Percentiles rank a stretch among this genome's conserved stretches.
Evolutionary conservation across 2,797 vertebrate genomes (phyloP).

Genomic region (Crypturellus tataupa): DNA sequence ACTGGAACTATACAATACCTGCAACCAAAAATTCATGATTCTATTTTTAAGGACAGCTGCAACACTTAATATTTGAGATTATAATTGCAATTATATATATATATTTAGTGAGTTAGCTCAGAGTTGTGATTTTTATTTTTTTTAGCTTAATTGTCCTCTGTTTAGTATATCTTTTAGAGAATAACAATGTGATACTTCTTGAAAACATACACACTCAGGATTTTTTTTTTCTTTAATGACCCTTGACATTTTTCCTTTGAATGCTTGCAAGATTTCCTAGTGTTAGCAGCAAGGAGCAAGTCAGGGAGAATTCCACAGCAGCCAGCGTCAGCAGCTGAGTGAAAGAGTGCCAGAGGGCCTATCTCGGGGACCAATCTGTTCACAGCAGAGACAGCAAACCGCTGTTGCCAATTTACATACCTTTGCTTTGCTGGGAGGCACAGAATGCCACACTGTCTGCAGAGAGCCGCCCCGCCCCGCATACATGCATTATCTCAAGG

Average conservation of each 20-base stretch:
- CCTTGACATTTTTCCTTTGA: conserved; percentile 5
- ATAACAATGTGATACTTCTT: not conserved
- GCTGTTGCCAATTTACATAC: conserved; percentile 16
- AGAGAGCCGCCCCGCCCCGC: not conserved
- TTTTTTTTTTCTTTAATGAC: not conserved
- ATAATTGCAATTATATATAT: not conserved
- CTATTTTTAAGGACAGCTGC: conserved; percentile 5
- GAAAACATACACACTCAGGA: not conserved
- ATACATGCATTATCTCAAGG: conserved; percentile 4
- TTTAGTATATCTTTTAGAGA: not conserved
- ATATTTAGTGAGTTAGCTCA: rapidly evolving
- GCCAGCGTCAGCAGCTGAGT: not conserved
- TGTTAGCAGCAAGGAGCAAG: conserved; percentile 16
- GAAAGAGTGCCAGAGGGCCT: not conserved
- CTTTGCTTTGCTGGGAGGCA: conserved; percentile 2
- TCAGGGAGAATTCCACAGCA: not conserved
- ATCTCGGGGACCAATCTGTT: conserved; percentile 10
- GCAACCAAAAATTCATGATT: not conserved
- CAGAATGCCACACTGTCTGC: not conserved
- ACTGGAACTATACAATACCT: not conserved
- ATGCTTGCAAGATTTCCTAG: conserved; percentile 25
- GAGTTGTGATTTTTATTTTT: not conserved
- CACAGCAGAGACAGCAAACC: not conserved
- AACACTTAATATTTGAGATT: not conserved
- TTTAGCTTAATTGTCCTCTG: not conserved